Evolutionary conservation across 2,113 vertebrate genomes (phyloP).

Genomic region (Aramus guarauna): DNA sequence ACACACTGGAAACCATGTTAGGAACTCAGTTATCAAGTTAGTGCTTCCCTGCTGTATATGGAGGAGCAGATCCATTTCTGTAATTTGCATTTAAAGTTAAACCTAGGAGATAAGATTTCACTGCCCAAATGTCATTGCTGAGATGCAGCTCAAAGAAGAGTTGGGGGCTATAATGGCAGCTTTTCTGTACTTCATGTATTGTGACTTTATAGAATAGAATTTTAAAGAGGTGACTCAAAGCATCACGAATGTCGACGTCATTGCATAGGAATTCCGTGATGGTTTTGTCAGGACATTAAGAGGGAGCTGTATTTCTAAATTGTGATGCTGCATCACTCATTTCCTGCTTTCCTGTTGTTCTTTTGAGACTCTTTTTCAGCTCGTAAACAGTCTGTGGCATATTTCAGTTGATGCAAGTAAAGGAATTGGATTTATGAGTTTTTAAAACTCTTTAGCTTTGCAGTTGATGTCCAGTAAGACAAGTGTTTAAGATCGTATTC

Average conservation of each 20-base stretch:
- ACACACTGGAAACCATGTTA: not conserved
- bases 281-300: not conserved
- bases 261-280: not conserved
- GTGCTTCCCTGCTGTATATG: not conserved
- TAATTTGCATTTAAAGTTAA: not conserved
- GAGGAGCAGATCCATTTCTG: not conserved
- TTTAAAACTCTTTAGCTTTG: conserved; percentile 27
- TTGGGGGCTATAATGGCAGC: not conserved
- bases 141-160: not conserved
- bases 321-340: not conserved
- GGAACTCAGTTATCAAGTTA: not conserved
- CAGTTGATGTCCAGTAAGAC: conserved; percentile 28
- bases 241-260: not conserved
- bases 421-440: conserved; percentile 38
- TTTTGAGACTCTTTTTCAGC: not conserved
- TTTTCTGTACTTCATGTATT: not conserved
- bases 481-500: conserved; percentile 35
- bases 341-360: not conserved
- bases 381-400: not conserved
- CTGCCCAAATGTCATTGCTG: not conserved
- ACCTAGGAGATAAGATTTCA: not conserved
- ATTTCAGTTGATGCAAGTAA: conserved; percentile 41
- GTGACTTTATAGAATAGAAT: not conserved
- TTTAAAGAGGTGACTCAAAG: not conserved
- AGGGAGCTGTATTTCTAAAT: not conserved